These are phyloP conservation scores for Bathynomus jamesi DNA, from an alignment of 1,140 invertebrate species.

Conservation along the genomic window DNA sequence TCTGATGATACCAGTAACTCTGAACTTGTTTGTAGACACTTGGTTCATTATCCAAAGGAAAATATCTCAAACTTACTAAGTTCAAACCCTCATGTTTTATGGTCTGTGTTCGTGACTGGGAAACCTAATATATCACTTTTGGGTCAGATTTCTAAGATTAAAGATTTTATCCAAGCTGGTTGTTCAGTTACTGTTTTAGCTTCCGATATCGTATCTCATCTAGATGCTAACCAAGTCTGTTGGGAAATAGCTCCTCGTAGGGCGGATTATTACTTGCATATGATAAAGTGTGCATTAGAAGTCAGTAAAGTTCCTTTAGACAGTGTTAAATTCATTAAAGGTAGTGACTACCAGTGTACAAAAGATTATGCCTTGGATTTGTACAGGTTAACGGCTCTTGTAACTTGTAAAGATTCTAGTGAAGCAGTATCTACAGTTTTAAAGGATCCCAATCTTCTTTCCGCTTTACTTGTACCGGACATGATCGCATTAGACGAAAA, in stretches of 20 bases:
- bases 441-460: constrained; percentile 89
- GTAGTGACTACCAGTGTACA: constrained; percentile 89
- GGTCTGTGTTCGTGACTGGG: constrained; percentile 98
- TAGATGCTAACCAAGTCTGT: constrained; percentile 99
- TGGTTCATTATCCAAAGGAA: constrained; percentile 1
- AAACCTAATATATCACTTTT: constrained; percentile 98
- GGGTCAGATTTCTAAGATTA: constrained; percentile 97
- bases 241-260: constrained; percentile 86
- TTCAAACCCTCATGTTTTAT: constrained; percentile 85
- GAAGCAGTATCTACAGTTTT: constrained; percentile 99
- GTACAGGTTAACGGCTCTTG: constrained; percentile 78
- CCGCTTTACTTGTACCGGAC: constrained; percentile 89
- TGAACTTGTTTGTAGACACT: constrained; percentile 57
- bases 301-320: constrained; percentile 89
- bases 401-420: constrained; percentile 96
- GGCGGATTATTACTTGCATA: constrained; percentile 86
- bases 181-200: constrained; percentile 95
- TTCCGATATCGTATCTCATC: constrained; percentile 95
- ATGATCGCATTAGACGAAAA: constrained; percentile 95
- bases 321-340: constrained; percentile 91
- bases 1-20: not conserved
- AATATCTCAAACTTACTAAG: constrained; percentile 88
- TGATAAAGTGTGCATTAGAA: constrained; percentile 88
- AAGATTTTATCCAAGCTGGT: constrained; percentile 93
- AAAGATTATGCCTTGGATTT: constrained; percentile 95